phyloP scores from a whole-genome alignment of 1,140 invertebrate species.

The Melanaphis sacchari region DNA sequence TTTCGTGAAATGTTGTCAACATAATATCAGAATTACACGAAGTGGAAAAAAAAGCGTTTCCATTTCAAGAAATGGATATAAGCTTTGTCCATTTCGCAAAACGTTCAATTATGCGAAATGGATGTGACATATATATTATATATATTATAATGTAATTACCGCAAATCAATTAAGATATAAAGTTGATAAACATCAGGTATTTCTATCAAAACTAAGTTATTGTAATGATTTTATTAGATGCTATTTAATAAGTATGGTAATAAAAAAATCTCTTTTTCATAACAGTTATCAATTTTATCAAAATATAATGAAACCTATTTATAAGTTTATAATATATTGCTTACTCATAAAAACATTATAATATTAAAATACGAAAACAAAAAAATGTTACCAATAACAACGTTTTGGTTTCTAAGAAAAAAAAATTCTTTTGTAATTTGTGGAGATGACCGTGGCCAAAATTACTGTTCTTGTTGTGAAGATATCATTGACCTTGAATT shows the following conservation, averaged over 20 bases:
- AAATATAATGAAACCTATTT: background rate
- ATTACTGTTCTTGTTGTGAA: background rate
- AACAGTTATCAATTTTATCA: background rate
- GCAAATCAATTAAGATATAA: background rate
- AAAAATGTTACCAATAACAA: background rate
- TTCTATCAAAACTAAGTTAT: background rate
- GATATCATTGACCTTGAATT: constrained; percentile 3
- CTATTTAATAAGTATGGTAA: too few species aligned
- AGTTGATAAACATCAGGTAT: background rate
- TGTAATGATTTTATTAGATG: background rate
- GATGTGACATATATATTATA: too few species aligned
- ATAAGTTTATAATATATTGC: background rate
- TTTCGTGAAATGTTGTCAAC: too few species aligned
- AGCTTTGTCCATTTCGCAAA: too few species aligned
- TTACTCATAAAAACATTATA: background rate
- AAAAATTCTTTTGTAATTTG: background rate
- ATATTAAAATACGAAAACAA: background rate
- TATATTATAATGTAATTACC: background rate
- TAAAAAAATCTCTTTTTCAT: background rate
- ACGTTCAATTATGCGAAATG: too few species aligned
- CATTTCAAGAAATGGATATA: too few species aligned
- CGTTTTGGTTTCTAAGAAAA: background rate
- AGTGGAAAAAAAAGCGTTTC: too few species aligned
- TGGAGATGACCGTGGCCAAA: background rate
- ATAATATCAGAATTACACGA: too few species aligned